phyloP scores from a whole-genome alignment of 2,888 invertebrate species.

The Minunthozetes semirufus region DNA sequence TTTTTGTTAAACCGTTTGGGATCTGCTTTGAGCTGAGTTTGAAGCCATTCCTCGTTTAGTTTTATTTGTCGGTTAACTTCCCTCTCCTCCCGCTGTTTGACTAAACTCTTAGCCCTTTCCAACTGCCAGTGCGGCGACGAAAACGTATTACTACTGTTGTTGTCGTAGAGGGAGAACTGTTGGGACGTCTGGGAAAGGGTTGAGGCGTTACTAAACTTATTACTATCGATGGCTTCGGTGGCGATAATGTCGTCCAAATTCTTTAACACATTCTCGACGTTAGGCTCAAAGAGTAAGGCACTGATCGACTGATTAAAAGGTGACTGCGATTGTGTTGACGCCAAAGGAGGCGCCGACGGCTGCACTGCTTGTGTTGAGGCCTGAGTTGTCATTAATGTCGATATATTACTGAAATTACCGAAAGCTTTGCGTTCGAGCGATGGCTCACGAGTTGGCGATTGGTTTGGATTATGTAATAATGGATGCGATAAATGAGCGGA shows the following conservation, averaged over 20 bases:
- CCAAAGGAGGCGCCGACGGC: not conserved
- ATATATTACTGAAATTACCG: not conserved
- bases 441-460: not conserved
- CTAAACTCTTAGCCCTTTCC: not conserved
- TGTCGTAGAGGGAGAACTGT: not conserved
- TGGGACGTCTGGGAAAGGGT: not conserved
- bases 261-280: slow-evolving; percentile 29
- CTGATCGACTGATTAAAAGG: slow-evolving; percentile 24
- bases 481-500: not conserved
- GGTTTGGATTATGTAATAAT: not conserved
- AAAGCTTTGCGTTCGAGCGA: not conserved
- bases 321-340: not conserved
- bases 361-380: not conserved
- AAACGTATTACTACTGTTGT: not conserved
- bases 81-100: not conserved
- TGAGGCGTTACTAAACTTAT: not conserved
- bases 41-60: slow-evolving; percentile 7
- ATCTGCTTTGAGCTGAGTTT: slow-evolving; percentile 6
- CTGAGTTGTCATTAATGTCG: not conserved
- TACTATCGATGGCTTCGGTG: not conserved
- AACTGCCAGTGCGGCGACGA: not conserved
- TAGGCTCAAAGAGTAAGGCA: slow-evolving; percentile 35
- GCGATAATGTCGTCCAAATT: not conserved
- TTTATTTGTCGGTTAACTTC: not conserved
- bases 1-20: not conserved